phyloP scores from a whole-genome alignment of 1,140 invertebrate species.

The Tenebrio molitor region DNA sequence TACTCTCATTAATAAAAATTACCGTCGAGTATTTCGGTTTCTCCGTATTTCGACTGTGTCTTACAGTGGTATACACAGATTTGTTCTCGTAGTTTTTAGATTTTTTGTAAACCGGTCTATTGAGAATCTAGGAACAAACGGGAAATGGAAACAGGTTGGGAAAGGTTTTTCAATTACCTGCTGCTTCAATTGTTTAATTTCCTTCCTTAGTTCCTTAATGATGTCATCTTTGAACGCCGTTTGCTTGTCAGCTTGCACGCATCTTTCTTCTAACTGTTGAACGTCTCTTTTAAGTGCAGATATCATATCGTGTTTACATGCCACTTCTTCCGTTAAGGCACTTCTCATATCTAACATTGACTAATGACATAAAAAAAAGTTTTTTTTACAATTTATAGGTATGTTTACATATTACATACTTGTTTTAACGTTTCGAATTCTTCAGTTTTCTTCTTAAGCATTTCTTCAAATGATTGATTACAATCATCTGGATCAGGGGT shows the following conservation, averaged over 20 bases:
- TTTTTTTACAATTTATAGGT: background rate
- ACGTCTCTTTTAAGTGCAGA: slow-evolving; percentile 65
- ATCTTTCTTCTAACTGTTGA: slow-evolving; percentile 67
- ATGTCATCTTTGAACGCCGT: slow-evolving; percentile 70
- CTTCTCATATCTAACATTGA: slow-evolving; percentile 66
- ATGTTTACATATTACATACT: slow-evolving; percentile 41
- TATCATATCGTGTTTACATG: slow-evolving; percentile 68
- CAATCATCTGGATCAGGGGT: background rate
- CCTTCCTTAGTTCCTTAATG: slow-evolving; percentile 70
- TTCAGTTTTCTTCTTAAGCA: slow-evolving; percentile 46
- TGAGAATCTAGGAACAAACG: background rate
- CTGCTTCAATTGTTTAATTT: slow-evolving; percentile 65
- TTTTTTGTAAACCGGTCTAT: background rate
- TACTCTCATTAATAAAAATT: slow-evolving; percentile 20
- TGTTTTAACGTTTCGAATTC: slow-evolving; percentile 55
- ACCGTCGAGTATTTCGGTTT: slow-evolving; percentile 31
- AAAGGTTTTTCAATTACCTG: slow-evolving; percentile 51
- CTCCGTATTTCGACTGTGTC: slow-evolving; percentile 6
- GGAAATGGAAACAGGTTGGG: background rate
- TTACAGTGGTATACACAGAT: background rate
- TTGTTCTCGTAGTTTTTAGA: background rate
- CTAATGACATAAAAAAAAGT: slow-evolving; percentile 41
- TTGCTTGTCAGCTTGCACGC: slow-evolving; percentile 66
- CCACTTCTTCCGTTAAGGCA: slow-evolving; percentile 68
- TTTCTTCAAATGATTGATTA: background rate